Base-by-base conservation (phyloP, 2,797 vertebrate species). In the Catostomus latipinnis region DNA sequence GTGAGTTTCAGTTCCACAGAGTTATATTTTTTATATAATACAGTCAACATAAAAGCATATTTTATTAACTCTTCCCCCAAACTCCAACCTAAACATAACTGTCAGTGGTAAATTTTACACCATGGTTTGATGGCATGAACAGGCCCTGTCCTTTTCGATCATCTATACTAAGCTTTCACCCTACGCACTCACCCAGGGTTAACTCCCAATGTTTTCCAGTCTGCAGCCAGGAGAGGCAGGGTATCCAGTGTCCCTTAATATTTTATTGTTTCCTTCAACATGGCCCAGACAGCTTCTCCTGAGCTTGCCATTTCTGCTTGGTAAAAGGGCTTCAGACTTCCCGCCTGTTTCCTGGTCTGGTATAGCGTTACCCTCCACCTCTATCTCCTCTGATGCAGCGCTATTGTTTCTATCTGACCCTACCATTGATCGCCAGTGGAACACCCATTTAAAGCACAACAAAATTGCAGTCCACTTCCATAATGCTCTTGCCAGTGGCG, bases 211-310 rank as follows among this genome's bases (percentile, higher is more conserved):
- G 88, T 91, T 89, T 84, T 86, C 86, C 86, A 89, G 89, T 89
- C 85, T 82, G 85, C 78, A 87, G 85, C 76, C 80, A 89, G 89
- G 84, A 89, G 88, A 92, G 91, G 88, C 84, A 83, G 85, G 86
- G 88, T 91, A 92, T 93, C 91, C 88, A 85, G 87, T 94, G 90
- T 91, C 90, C 84, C 90, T 94, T 92, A 93, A 94, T 94, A 93
- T 93, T 94, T 94, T 84, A 93, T 93, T 48, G 88, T 93, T 93
- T 93, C 91, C 92, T 90, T 92, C 89, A 91, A 90, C 92, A 88
- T 87, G 83, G 88, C 88, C 85, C 83, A 85, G 86, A 16, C 85
- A 76, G 88, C 79, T 84, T 67, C 63, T 83, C 78, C 88, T 85
- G 85, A 88, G 89, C 83, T 84, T 84, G 84, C 90, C 77, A 74